phyloP scores from a whole-genome alignment of 2,888 invertebrate genomes.

The Drosophila formosana region DNA sequence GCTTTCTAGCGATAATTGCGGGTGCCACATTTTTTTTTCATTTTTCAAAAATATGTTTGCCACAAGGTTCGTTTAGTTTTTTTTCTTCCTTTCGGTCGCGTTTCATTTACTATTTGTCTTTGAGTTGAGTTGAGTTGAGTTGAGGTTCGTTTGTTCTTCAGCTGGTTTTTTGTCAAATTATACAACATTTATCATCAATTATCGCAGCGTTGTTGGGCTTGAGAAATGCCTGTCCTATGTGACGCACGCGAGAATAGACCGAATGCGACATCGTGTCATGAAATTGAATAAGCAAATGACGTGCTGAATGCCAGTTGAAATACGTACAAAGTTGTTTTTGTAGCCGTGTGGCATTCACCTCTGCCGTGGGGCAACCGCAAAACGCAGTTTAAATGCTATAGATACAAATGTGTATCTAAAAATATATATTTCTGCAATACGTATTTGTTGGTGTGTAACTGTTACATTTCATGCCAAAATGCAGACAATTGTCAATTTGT shows the following conservation, averaged over 20 bases:
- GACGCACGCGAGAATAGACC: conserved; percentile 71
- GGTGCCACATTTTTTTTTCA: conserved; percentile 59
- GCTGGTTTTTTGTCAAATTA: conserved; percentile 78
- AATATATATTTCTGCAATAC: not conserved
- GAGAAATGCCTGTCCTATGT: conserved; percentile 70
- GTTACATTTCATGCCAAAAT: conserved; percentile 75
- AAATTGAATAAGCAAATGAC: conserved; percentile 82
- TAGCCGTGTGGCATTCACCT: conserved; percentile 65
- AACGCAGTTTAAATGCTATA: conserved; percentile 73
- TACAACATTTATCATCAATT: conserved; percentile 84
- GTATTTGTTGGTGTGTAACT: conserved; percentile 10
- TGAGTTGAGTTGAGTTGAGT: conserved; percentile 12
- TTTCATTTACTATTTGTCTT: conserved; percentile 5
- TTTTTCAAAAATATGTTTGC: not conserved
- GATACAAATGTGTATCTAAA: conserved; percentile 3
- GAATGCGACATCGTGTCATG: conserved; percentile 73
- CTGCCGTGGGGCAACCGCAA: conserved; percentile 55
- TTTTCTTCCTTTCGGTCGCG: not conserved
- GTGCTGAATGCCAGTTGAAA: conserved; percentile 83
- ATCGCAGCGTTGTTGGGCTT: conserved; percentile 70
- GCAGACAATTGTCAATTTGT: conserved; percentile 76
- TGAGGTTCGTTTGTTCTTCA: conserved; percentile 25
- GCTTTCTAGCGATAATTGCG: conserved; percentile 79
- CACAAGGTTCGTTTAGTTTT: conserved; percentile 6
- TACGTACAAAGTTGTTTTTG: conserved; percentile 27